Percentiles rank a stretch among this genome's conserved stretches.
These are phyloP conservation scores for Patiria pectinifera DNA, from an alignment of 53 echinoderm and acorn worm genomes.

Conservation along the genomic window DNA sequence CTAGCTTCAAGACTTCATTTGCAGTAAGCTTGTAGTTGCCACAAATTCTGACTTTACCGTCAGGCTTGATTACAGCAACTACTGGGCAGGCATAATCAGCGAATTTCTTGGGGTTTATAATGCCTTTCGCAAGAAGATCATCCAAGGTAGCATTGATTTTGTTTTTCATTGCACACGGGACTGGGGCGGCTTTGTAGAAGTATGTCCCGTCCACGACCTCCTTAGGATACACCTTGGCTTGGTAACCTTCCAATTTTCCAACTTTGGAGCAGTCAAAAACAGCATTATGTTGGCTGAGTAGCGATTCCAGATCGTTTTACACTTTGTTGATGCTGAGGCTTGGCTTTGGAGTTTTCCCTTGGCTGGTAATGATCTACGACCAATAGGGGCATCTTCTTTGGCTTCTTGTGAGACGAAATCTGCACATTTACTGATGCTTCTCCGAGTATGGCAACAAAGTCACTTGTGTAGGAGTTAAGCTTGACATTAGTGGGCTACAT, in stretches of 20 bases:
- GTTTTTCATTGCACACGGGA: not conserved
- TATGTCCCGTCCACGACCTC: too few species aligned
- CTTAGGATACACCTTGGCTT: too few species aligned
- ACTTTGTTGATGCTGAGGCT: slow-evolving; percentile 64
- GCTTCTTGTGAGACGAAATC: not conserved
- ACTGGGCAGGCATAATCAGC: too few species aligned
- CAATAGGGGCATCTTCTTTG: slow-evolving; percentile 43
- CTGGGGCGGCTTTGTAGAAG: too few species aligned
- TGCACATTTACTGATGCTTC: not conserved
- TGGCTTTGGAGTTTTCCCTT: slow-evolving; percentile 56
- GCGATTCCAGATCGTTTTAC: slow-evolving; percentile 45
- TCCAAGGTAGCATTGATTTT: slow-evolving; percentile 47
- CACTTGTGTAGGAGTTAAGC: slow-evolving; percentile 56
- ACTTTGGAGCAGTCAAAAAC: too few species aligned
- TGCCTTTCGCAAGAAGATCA: too few species aligned
- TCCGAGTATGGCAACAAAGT: slow-evolving; percentile 29
- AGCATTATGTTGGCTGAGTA: slow-evolving; percentile 52
- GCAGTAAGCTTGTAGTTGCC: too few species aligned
- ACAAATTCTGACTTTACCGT: too few species aligned
- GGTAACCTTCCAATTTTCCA: too few species aligned
- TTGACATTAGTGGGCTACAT: not conserved
- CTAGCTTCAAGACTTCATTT: not conserved
- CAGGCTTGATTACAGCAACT: too few species aligned
- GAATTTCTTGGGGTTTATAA: too few species aligned
- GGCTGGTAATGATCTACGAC: slow-evolving; percentile 62